Base-by-base conservation (phyloP, 2,797 vertebrate species). In the Geotrypetes seraphini region DNA sequence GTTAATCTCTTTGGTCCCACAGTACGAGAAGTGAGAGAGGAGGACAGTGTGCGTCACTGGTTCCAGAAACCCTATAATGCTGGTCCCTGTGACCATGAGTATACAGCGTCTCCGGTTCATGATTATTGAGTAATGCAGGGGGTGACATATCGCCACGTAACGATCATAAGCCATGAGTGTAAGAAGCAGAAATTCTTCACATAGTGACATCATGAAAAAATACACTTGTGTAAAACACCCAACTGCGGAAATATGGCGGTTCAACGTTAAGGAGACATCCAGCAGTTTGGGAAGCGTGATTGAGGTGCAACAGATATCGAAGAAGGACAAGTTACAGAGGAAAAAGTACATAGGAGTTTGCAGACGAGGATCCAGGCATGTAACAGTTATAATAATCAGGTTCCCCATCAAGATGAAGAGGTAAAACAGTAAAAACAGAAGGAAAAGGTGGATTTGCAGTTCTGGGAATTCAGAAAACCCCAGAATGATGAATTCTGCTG, bases 101-200 rank as follows among this genome's bases (percentile, higher is more conserved):
- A 5, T 15, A 10, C 28, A 45, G 2, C 16, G 3, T 3, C 33
- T 10, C 17, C 19, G 3, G 5, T 30, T 39, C 50, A 54, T 48
- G 11, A 12, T 8, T 3, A 25, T 5, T 7, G 31, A 25, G 4
- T 43, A 61, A 5, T 39, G 30, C 7, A 53, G 19, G 3, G 43
- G 46, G 7, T 12, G 29, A 4, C 39, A 46, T 19, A 49, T 38
- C 19, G 50, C 44, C 8, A 32, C 33, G 19, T 40, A 49, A 7
- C 36, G 32, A 10, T 54, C 45, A 16, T 39, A 55, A 2, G 52
- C 42, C 46, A 50, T 55, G 6, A 16, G 37, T 6, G 37, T 42
- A 7, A 55, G 12, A 10, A 40, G 40, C 16, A 39, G 22, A 18
- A 41, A 43, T 7, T 56, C 39, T 6, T 41, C 15, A 3, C 39